Evolutionary conservation across 2,888 invertebrate species (phyloP), one percentile per base, ranked within the genome.

Genomic region (Trimorus sp.): DNA sequence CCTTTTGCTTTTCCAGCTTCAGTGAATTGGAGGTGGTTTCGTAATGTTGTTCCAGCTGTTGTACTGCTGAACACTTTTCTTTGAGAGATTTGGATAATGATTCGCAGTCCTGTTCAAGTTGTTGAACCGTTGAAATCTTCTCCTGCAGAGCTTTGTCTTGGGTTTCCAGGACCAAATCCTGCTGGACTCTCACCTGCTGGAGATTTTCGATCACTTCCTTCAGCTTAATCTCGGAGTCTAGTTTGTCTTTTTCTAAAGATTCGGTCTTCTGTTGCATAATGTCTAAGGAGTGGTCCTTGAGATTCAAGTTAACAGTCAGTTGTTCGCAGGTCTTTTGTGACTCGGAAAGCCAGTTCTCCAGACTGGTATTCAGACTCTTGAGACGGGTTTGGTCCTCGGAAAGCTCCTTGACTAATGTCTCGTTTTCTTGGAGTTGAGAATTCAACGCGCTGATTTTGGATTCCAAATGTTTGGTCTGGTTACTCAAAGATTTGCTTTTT

Each of bases 171-270:
- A 87, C 85, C 11, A 84, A 84, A 40, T 88, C 87, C 36, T 89
- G 90, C 53, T 85, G 87, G 9, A 71, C 40, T 54, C 84, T 85
- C 6, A 88, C 83, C 71, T 89, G 86, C 37, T 89, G 87, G 5
- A 89, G 69, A 83, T 86, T 88, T 1, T 82, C 45, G 48, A 89
- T 87, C 3, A 89, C 58, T 63, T 89, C 89, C 11, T 89, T 87
- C 79, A 89, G 74, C 66, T 86, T 88, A 6, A 84, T 66, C 63
- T 90, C 88, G 0, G 83, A 84, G 14, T 85, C 84, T 26, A 86
- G 62, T 68, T 86, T 86, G 11, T 86, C 86, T 69, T 85, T 66
- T 54, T 63, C 82, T 65, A 81, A 5, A 7, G 78, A 71, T 26
- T 88, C 86, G 12, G 87, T 48, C 68, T 88, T 87, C 0, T 66